These are phyloP conservation scores for Nematostella vectensis DNA, from an alignment of 92 coral and sea anemone species.

Conservation along the genomic window DNA sequence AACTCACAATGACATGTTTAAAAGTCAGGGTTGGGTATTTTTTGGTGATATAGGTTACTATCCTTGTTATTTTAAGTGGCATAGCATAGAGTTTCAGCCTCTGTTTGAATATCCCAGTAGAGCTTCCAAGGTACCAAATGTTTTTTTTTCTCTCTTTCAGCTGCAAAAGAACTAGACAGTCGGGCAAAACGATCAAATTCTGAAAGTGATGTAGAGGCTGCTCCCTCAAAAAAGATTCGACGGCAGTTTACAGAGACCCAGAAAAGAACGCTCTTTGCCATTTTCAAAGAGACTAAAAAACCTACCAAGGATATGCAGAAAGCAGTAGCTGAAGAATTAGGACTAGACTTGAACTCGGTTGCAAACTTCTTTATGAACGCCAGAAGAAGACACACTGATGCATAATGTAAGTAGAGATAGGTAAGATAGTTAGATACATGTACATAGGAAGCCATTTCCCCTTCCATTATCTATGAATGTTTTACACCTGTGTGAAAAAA, in stretches of 20 bases:
- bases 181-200: slow-evolving; percentile 25
- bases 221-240: slow-evolving; percentile 42
- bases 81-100: too few species aligned
- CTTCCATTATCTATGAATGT: too few species aligned
- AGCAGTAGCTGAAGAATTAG: slow-evolving; percentile 86
- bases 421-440: too few species aligned
- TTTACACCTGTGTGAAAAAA: too few species aligned
- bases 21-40: too few species aligned
- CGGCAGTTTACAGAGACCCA: slow-evolving; percentile 77
- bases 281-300: slow-evolving; percentile 80
- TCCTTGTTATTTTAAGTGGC: too few species aligned
- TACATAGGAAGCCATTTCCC: too few species aligned
- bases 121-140: too few species aligned
- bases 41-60: too few species aligned
- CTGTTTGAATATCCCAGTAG: too few species aligned
- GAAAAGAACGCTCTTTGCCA: slow-evolving; percentile 75
- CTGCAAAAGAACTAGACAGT: slow-evolving; percentile 70
- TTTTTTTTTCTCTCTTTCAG: slow-evolving; percentile 9
- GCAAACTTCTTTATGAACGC: slow-evolving; percentile 91
- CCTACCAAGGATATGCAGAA: slow-evolving; percentile 80
- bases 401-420: slow-evolving; percentile 1
- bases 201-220: slow-evolving; percentile 18
- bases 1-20: too few species aligned
- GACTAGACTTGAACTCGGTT: slow-evolving; percentile 63
- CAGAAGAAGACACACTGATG: slow-evolving; percentile 66